Base-by-base conservation (phyloP, 92 coral and sea anemone species). In the Palythoa grandiflora region DNA sequence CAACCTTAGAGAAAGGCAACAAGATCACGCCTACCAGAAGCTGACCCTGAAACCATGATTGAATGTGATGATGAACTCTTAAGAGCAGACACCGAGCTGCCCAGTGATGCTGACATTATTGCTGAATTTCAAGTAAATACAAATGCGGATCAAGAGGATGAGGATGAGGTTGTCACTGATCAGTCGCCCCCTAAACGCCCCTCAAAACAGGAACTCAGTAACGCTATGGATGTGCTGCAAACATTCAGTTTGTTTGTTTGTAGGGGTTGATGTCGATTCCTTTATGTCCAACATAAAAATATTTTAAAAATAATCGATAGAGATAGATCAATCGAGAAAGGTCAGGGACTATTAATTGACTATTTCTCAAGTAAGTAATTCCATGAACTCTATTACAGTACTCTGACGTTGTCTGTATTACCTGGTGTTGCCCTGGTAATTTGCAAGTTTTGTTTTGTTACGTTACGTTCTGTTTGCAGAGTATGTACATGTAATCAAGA, bases 261-360 rank as follows among this genome's bases (percentile, higher is more conserved):
- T 0, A 44, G 28, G 38, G 78, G 71, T 75, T 84, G 79, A 89
- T 47, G 17, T 13, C 59, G 59, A 78, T 87, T 68, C 85, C 1
- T 78, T 78, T 37, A 87, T 50, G 47, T 16, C 90, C 90, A 77
- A 78, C 79, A 21, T 78, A 28, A 51, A 38, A 87, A 6, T n/a
- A 61, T 87, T 61, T 87, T 47, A 63, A 75, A 53, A 51, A 87
- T 87, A 68, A 28, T 87, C 79, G 73, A 87, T 78, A 87, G 90
- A 20, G 28, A 78, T 28, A 78, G 90, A 87, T 78, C 47, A 35
- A 78, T 68, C 54, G 78, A 78, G 84, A 87, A 87, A 38, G 72
- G 79, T 68, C 90, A 87, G 86, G 90, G 84, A 38, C 66, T 78
- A 66, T 68, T 87, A 53, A 66, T 55, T 44, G 72, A 55, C 15